These are phyloP conservation scores for Bolborhynchus lineola DNA, from an alignment of 2,113 vertebrate genomes.

Conservation along the genomic window DNA sequence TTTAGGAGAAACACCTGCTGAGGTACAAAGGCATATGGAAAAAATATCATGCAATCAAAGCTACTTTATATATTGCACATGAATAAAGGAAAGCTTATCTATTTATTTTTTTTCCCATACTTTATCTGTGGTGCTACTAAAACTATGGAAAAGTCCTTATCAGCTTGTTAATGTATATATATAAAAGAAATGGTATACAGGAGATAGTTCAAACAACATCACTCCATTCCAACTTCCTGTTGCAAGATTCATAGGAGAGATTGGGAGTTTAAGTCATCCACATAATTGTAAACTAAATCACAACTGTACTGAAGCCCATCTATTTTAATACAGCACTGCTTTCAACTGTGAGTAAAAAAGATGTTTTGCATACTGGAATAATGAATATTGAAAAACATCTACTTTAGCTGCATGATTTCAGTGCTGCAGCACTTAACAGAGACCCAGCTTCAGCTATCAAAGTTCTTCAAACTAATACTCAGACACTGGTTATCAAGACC, in stretches of 20 bases:
- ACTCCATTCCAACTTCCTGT: neutral
- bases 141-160: neutral
- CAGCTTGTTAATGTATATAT: neutral
- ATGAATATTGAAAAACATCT: neutral
- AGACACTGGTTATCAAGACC: neutral
- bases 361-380: neutral
- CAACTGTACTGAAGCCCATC: neutral
- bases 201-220: neutral
- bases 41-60: neutral
- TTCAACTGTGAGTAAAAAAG: neutral
- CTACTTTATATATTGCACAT: neutral
- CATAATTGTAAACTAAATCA: neutral
- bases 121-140: neutral
- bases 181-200: neutral
- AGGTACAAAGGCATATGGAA: neutral
- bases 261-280: neutral
- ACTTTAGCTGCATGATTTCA: neutral
- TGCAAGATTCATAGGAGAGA: neutral
- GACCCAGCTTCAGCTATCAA: neutral
- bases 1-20: neutral
- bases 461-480: neutral
- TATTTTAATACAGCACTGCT: neutral
- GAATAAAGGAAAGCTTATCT: neutral
- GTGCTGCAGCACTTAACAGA: neutral
- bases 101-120: neutral